Conservation (phyloP, 2,888 invertebrate genomes). For the Aphodius granarius region DNA sequence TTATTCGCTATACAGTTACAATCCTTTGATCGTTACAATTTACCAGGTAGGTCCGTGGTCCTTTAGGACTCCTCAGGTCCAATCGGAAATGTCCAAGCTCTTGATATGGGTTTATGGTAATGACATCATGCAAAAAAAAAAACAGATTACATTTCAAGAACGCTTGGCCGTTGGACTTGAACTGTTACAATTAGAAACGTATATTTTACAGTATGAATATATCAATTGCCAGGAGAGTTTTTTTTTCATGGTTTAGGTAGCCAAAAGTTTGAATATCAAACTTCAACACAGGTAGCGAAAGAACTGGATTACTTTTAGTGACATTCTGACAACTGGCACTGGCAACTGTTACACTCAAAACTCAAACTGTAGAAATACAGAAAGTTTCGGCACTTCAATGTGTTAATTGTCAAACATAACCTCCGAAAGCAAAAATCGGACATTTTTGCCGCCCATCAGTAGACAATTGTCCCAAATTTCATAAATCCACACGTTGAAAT, state of each 20-base stretch:
- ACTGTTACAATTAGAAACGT: background rate
- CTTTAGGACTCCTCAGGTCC: background rate
- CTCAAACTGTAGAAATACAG: too few relatives aligned
- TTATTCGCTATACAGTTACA: conserved; percentile 18
- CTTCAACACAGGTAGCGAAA: too few relatives aligned
- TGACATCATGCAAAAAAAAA: background rate
- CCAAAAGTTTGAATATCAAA: background rate
- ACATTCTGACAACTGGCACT: too few relatives aligned
- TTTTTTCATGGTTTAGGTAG: background rate
- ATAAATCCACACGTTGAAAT: background rate
- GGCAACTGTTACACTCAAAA: too few relatives aligned
- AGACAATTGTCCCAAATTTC: conserved; percentile 4
- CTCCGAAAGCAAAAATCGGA: too few relatives aligned
- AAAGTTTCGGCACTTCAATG: too few relatives aligned
- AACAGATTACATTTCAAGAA: background rate
- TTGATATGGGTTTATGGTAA: background rate
- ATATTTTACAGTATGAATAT: background rate
- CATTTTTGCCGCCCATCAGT: conserved; percentile 3
- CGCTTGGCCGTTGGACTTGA: background rate
- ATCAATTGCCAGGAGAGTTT: background rate
- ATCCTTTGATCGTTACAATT: conserved; percentile 10
- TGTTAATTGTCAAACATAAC: too few relatives aligned
- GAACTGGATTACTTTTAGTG: too few relatives aligned
- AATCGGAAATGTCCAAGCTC: background rate
- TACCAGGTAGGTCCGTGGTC: background rate